Conservation (phyloP, 2,888 invertebrate species). For the Rugalucina vietnamica region DNA sequence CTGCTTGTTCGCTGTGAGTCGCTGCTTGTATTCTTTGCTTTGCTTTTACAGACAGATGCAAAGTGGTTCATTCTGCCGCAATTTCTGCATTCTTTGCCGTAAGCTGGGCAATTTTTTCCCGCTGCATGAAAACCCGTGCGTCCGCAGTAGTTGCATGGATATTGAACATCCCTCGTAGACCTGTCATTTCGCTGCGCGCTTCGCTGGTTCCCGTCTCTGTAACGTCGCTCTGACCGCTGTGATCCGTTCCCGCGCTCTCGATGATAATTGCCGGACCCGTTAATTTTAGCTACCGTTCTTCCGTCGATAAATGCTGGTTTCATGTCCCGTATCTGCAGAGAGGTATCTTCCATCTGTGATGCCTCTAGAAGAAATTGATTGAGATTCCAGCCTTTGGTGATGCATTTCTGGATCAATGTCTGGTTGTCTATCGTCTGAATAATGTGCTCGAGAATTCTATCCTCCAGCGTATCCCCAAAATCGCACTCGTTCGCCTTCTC, state of each 20-base stretch:
- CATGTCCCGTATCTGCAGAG: neutral
- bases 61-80: neutral
- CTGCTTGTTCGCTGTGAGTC: too few relatives aligned
- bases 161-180: neutral
- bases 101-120: neutral
- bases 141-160: neutral
- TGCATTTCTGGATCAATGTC: neutral
- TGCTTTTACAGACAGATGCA: neutral
- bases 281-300: neutral
- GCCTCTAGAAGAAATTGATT: too few relatives aligned
- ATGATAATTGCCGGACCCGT: too few relatives aligned
- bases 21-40: too few relatives aligned
- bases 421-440: neutral
- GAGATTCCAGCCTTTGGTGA: neutral
- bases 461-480: neutral
- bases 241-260: too few relatives aligned
- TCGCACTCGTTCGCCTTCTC: neutral
- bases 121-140: neutral
- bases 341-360: neutral
- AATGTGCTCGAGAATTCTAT: neutral
- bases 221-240: too few relatives aligned
- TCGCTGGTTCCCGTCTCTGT: neutral
- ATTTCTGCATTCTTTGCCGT: neutral
- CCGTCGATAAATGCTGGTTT: neutral
- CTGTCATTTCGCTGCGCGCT: neutral